phyloP scores from a whole-genome alignment of 2,797 vertebrate species.

The Neosilurus hyrtlii region DNA sequence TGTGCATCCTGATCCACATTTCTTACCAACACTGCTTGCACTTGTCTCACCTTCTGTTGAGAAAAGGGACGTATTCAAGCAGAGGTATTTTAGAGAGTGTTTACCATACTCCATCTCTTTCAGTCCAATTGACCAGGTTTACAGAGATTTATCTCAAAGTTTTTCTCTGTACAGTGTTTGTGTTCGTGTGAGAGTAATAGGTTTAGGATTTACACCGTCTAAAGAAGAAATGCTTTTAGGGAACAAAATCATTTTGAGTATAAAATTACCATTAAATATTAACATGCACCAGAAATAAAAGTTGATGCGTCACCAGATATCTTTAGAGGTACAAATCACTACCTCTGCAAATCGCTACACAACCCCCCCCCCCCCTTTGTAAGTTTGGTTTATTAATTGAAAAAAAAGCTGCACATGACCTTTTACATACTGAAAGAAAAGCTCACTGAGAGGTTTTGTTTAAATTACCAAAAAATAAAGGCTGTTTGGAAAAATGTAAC shows the following conservation, averaged over 20 bases:
- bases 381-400: not conserved
- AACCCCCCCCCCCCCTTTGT: no score
- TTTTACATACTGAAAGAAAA: not conserved
- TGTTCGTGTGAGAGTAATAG: not conserved
- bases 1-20: conserved; percentile 18
- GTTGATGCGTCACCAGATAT: conserved; percentile 27
- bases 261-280: conserved; percentile 57
- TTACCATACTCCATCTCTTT: not conserved
- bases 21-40: not conserved
- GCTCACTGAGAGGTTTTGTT: no score
- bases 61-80: not conserved
- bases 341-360: no score
- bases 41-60: not conserved
- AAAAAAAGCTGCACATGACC: not conserved
- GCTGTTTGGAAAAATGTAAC: not conserved
- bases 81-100: no score
- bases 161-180: not conserved
- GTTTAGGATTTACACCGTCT: not conserved
- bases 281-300: conserved; percentile 45
- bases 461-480: not conserved
- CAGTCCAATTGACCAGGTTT: not conserved
- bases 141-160: not conserved
- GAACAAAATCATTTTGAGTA: conserved; percentile 42
- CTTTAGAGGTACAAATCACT: conserved; percentile 17
- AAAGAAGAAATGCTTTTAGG: not conserved